phyloP scores from a whole-genome alignment of 92 coral and sea anemone species.

The Isaurus tuberculatus region DNA sequence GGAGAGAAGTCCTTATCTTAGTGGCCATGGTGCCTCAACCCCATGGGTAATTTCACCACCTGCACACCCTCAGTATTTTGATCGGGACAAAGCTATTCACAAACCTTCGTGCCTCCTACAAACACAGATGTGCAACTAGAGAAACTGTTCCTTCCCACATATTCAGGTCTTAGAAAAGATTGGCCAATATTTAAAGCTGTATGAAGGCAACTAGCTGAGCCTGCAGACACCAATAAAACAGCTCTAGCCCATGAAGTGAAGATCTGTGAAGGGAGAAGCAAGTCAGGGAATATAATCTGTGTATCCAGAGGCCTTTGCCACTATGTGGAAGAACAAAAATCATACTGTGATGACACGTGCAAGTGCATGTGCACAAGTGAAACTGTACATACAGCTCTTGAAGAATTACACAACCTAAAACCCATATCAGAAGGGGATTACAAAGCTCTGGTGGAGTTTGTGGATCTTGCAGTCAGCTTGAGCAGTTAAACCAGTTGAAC shows the following conservation, averaged over 20 bases:
- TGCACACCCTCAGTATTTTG: neutral
- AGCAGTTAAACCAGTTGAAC: no score
- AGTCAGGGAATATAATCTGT: constrained; percentile 64
- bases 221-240: constrained; percentile 50
- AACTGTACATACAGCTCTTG: constrained; percentile 69
- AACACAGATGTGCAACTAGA: constrained; percentile 32
- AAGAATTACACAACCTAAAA: constrained; percentile 56
- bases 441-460: constrained; percentile 64
- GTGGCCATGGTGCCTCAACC: neutral
- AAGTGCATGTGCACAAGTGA: no score
- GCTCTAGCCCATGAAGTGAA: constrained; percentile 71
- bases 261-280: constrained; percentile 59
- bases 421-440: constrained; percentile 61
- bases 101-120: neutral
- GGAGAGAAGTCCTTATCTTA: no score
- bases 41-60: neutral
- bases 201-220: no score
- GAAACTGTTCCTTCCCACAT: constrained; percentile 61
- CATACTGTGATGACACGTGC: constrained; percentile 61
- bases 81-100: neutral
- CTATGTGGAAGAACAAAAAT: constrained; percentile 67
- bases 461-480: constrained; percentile 64
- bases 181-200: constrained; percentile 66
- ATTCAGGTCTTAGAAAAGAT: constrained; percentile 63
- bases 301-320: constrained; percentile 70